These are phyloP conservation scores for Chloropsis hardwickii DNA, from an alignment of 2,113 vertebrate genomes.

Conservation along the genomic window DNA sequence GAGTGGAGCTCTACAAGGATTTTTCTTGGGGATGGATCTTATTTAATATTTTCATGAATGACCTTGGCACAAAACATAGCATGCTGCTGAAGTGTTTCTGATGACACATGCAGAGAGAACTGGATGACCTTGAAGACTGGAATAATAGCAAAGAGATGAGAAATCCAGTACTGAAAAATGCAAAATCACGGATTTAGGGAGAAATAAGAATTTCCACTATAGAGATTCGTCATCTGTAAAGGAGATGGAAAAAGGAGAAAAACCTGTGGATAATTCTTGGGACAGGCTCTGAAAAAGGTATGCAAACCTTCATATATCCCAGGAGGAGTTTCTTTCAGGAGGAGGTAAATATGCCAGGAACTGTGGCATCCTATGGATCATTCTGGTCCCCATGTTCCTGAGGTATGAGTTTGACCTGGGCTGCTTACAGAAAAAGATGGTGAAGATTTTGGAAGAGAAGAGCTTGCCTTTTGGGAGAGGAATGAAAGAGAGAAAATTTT, in stretches of 20 bases:
- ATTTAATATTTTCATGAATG: conserved; percentile 41
- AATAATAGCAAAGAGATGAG: conserved; percentile 15
- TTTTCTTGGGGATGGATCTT: background rate
- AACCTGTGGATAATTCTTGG: background rate
- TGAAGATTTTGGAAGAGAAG: background rate
- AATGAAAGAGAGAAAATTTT: background rate
- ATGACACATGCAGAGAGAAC: conserved; percentile 40
- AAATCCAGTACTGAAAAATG: conserved; percentile 12
- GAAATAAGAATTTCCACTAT: background rate
- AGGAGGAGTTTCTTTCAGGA: background rate
- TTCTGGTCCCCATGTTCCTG: background rate
- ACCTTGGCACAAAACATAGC: conserved; percentile 17
- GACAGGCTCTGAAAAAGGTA: background rate
- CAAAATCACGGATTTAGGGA: background rate
- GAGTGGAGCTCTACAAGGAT: background rate
- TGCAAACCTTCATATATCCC: background rate
- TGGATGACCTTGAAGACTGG: conserved; percentile 16
- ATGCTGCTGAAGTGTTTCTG: conserved; percentile 12
- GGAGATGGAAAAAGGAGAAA: background rate
- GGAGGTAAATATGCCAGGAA: background rate
- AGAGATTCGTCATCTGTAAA: background rate
- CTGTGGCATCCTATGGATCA: background rate
- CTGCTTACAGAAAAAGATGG: background rate
- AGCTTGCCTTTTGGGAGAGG: background rate
- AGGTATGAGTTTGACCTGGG: background rate